Evolutionary conservation across 2,113 vertebrate species (phyloP).

Genomic region (Crotalus horridus): DNA sequence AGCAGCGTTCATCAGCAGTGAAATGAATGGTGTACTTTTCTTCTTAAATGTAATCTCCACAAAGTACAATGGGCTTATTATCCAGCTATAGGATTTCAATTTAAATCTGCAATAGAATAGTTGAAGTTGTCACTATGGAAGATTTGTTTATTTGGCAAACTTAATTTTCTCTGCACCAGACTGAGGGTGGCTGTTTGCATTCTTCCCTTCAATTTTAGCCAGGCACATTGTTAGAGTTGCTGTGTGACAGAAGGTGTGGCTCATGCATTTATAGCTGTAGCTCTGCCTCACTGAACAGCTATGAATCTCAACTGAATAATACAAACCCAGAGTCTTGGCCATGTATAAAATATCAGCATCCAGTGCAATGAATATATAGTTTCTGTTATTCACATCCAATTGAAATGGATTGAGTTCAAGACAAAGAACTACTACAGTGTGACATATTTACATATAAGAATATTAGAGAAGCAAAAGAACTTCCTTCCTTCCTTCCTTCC

Average conservation of each 20-base stretch:
- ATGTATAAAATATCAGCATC: background rate
- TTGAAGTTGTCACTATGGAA: background rate
- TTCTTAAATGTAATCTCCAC: background rate
- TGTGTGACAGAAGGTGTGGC: background rate
- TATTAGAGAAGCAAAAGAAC: background rate
- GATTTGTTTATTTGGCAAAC: background rate
- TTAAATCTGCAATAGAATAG: background rate
- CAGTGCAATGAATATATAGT: background rate
- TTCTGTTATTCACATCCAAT: background rate
- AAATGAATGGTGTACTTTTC: background rate
- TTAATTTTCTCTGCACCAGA: background rate
- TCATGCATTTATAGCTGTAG: background rate
- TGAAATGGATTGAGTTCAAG: background rate
- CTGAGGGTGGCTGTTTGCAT: background rate
- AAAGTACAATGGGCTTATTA: background rate
- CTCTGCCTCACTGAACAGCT: slow-evolving; percentile 3
- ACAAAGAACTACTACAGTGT: background rate
- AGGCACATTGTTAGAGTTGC: background rate
- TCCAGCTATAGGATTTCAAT: background rate
- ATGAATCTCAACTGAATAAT: background rate
- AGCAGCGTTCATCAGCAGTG: background rate
- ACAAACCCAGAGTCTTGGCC: background rate
- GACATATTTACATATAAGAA: background rate
- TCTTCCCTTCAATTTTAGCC: background rate
- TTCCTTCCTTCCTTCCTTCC: background rate